A percentile compares a stretch with the other conserved stretches of the same genome.
phyloP scores from a whole-genome alignment of 2,113 vertebrate genomes.

The Mormoops blainvillei region DNA sequence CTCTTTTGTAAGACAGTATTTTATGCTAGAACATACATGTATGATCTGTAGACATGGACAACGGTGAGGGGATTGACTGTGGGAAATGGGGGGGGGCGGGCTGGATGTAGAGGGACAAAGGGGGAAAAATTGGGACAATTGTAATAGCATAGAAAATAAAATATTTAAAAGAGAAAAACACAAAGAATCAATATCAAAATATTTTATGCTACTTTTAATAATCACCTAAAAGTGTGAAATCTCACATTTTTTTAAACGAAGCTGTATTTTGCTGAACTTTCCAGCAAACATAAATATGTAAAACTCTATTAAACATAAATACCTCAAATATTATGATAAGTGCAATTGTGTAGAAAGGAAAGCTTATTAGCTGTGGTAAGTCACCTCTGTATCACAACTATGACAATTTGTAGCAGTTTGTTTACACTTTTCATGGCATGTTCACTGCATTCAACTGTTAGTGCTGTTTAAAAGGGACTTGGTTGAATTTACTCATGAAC shows the following conservation, averaged over 20 bases:
- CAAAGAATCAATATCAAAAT: background rate
- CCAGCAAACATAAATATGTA: background rate
- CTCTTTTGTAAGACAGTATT: constrained; percentile 4
- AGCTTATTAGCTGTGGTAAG: background rate
- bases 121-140: no score
- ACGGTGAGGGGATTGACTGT: no score
- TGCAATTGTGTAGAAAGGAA: background rate
- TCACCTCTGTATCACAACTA: background rate
- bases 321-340: background rate
- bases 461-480: background rate
- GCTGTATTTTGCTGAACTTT: background rate
- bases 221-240: background rate
- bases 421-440: background rate
- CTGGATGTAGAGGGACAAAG: no score
- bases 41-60: no score
- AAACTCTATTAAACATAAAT: background rate
- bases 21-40: background rate
- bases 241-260: background rate
- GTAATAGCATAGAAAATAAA: no score
- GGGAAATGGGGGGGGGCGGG: no score
- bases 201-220: background rate
- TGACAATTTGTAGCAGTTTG: background rate
- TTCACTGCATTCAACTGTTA: background rate
- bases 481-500: background rate
- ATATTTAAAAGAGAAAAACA: no score